Base-by-base conservation (phyloP, 2,797 vertebrate genomes). In the Hypotaenidia philippensis region DNA sequence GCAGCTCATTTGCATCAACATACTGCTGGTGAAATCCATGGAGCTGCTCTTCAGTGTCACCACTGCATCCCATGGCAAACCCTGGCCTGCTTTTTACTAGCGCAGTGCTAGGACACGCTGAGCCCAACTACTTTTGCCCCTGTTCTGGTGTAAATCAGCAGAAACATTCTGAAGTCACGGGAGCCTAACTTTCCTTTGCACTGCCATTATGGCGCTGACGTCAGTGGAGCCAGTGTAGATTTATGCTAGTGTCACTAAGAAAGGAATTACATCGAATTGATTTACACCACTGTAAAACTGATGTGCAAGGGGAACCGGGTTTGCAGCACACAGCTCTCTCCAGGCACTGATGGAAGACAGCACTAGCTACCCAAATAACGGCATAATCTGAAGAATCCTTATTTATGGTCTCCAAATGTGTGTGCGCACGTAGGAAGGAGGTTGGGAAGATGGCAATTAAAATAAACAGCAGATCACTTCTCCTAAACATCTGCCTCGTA, bases 401-500 rank as follows among this genome's bases (percentile, higher is more conserved):
- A 89, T 94, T 95, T 93, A 93, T 87, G 72, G 36, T 32, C 70
- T 71, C 21, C 0, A 2, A 87, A 90, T 88, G 66, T 34, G 69
- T 29, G 76, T 0, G 0, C 0, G 13, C 60, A 92, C 21, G 13
- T 86, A 95, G 68, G 68, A 89, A 92, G 71, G 36, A 44, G 83
- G 66, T 55, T 78, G 55, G 74, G 75, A 94, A 64, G 91, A 90
- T 44, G 82, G 90, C 91, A 94, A 74, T 83, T 94, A 40, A 52
- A 55, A 90, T 90, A 95, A 96, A 92, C 93, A 94, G 52, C 77
- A 85, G 57, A 72, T 29, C 66, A 41, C 83, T 96, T 85, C 72
- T 94, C 83, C 93, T 93, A 96, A 79, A 95, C 95, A 97, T 83
- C 95, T 96, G 94, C 86, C 94, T 95, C 3, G 11, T 94, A 89